Evolutionary conservation across 2,888 invertebrate species (phyloP), one percentile per base, ranked within the genome.

Genomic region (Ormyrus nitidulus): DNA sequence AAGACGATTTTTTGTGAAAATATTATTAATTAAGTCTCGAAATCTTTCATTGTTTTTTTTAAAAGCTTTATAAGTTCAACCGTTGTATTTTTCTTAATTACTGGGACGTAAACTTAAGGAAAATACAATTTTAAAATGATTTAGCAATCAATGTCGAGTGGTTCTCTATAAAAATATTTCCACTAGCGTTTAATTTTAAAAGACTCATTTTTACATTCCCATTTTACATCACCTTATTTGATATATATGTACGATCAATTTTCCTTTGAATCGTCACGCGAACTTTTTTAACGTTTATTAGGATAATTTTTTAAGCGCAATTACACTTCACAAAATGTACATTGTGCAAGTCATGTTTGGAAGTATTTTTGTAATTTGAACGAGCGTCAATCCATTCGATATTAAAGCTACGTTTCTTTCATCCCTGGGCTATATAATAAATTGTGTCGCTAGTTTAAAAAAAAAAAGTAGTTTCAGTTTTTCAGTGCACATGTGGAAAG

Each of bases 131-230:
- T 7, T 6, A 53, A 72, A 72, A 62, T 34, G 34, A 66, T 65
- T 19, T 19, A 56, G 46, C 54, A 46, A n/a, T 34, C 34, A 34
- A 34, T 34, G 34, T 34, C 34, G 34, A 34, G 34, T 34, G 34
- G 34, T 34, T 34, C 34, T 34, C 34, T 34, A 34, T 34, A 71
- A 64, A 56, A 76, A 72, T 75, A 80, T 80, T 77, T 73, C 68
- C 77, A 74, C 62, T 77, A 49, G 11, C 51, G 34, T 58, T 53
- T 64, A 72, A 77, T 65, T 59, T 66, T 34, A 56, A n/a, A 71
- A 56, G 66, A 78, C 68, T 80, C 72, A 64, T 75, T 73, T 79
- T 71, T 70, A 81, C 73, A 80, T 80, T 77, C 80, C 77, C 70
- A 70, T 77, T 77, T 70, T 68, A 69, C 49, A 77, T 71, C 51